Evolutionary conservation across 2,113 vertebrate species (phyloP).

Genomic region (Ammodytes dubius): DNA sequence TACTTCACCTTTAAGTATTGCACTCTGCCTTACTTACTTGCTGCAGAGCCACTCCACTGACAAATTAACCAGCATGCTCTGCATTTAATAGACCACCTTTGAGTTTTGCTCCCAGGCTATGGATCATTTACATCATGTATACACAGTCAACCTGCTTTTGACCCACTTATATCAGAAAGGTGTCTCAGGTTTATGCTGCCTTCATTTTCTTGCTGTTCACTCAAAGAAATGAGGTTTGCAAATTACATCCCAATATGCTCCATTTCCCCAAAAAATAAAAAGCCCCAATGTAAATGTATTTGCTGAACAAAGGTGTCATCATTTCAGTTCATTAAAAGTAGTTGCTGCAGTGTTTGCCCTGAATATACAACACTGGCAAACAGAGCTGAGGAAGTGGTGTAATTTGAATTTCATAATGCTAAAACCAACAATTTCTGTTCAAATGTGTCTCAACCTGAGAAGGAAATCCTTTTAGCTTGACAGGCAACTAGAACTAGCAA

Average conservation of each 20-base stretch:
- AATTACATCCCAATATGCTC: not conserved
- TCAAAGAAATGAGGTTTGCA: not conserved
- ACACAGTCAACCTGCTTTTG: not conserved
- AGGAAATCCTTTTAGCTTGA: not conserved
- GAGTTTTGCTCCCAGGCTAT: not conserved
- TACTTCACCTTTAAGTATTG: slow-evolving; percentile 7
- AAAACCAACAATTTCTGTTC: not conserved
- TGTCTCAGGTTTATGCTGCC: not conserved
- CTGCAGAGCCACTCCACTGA: not conserved
- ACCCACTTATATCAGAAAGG: not conserved
- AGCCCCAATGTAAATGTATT: not conserved
- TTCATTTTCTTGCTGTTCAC: not conserved
- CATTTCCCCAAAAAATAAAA: not conserved
- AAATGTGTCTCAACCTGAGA: not conserved
- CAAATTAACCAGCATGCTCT: slow-evolving; percentile 3
- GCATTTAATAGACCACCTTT: slow-evolving; percentile 3
- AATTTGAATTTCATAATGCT: not conserved
- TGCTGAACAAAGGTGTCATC: not conserved
- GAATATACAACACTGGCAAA: not conserved
- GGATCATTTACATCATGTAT: not conserved
- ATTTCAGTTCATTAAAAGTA: slow-evolving; percentile 1
- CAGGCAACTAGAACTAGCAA: not conserved
- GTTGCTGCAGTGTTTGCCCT: not conserved
- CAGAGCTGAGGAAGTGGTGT: not conserved
- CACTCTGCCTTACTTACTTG: not conserved